Conservation (phyloP, 2,797 vertebrate genomes). For the Alfaro cultratus region DNA sequence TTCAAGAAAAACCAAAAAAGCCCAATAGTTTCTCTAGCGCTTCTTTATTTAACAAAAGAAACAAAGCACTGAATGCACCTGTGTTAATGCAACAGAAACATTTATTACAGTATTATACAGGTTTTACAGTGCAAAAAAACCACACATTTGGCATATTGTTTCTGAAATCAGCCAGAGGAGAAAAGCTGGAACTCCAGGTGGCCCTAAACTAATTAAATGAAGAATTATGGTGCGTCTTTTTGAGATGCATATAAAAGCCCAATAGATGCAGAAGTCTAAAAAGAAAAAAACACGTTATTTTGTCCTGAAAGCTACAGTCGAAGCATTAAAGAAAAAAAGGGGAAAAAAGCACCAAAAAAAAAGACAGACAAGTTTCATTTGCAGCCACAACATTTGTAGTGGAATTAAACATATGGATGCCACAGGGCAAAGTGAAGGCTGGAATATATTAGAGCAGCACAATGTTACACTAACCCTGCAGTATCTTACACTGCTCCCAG, state of each 20-base stretch:
- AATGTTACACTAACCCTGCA: slow-evolving; percentile 75
- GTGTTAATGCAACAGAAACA: background rate
- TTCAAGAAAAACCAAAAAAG: slow-evolving; percentile 7
- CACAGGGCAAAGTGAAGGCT: slow-evolving; percentile 70
- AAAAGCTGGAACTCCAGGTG: slow-evolving; percentile 75
- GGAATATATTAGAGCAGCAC: slow-evolving; percentile 73
- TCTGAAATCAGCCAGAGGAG: slow-evolving; percentile 58
- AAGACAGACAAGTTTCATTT: slow-evolving; percentile 64
- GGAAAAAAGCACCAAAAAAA: slow-evolving; percentile 10
- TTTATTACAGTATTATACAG: slow-evolving; percentile 21
- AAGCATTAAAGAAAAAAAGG: slow-evolving; percentile 11
- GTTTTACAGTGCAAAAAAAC: slow-evolving; percentile 48
- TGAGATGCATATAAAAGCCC: slow-evolving; percentile 42
- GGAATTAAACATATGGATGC: slow-evolving; percentile 80
- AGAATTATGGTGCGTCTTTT: slow-evolving; percentile 70
- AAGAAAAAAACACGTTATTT: slow-evolving; percentile 16
- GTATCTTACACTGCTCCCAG: slow-evolving; percentile 68
- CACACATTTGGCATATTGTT: slow-evolving; percentile 37
- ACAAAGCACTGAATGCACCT: background rate
- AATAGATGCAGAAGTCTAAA: slow-evolving; percentile 27
- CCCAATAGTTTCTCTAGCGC: background rate
- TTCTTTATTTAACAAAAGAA: slow-evolving; percentile 39
- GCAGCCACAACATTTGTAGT: slow-evolving; percentile 81
- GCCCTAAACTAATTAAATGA: slow-evolving; percentile 81
- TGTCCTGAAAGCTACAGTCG: slow-evolving; percentile 35